These are phyloP conservation scores for Poecilia wingei DNA, from an alignment of 2,797 vertebrate genomes.

Conservation along the genomic window DNA sequence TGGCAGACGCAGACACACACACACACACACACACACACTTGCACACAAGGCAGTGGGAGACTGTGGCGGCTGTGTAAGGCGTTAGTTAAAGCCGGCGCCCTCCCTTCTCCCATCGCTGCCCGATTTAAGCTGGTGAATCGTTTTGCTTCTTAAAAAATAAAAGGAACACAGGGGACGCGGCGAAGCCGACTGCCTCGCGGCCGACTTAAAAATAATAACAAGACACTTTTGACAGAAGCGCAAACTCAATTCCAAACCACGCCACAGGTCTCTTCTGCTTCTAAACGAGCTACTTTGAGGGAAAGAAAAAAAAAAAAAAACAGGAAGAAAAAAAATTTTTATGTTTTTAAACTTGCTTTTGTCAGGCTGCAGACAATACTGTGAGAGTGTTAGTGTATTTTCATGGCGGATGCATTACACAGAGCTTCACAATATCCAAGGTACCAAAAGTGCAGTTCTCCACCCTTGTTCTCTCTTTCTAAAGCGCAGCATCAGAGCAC, in stretches of 20 bases:
- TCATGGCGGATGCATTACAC: constrained; percentile 76
- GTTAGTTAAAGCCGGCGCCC: constrained; percentile 73
- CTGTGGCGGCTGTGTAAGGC: constrained; percentile 81
- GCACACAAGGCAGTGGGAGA: constrained; percentile 76
- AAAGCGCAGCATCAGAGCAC: constrained; percentile 76
- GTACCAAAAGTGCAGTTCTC: constrained; percentile 86
- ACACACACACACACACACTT: constrained; percentile 53
- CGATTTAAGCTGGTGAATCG: constrained; percentile 83
- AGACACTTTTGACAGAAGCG: constrained; percentile 75
- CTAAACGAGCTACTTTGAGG: constrained; percentile 76
- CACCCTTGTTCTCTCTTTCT: constrained; percentile 64
- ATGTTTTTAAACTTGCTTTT: constrained; percentile 60
- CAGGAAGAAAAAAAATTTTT: constrained; percentile 65
- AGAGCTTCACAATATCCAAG: constrained; percentile 80
- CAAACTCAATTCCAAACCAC: constrained; percentile 58
- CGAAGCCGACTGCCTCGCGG: constrained; percentile 73
- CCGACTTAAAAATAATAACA: constrained; percentile 53
- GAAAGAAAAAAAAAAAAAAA: constrained; percentile 42
- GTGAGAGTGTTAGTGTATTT: constrained; percentile 80
- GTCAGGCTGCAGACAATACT: constrained; percentile 81
- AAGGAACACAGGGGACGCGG: constrained; percentile 41
- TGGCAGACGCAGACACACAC: constrained; percentile 62
- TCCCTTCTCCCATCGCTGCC: constrained; percentile 52
- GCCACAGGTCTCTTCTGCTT: constrained; percentile 59
- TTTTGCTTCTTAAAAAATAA: constrained; percentile 67